Percentiles rank a stretch among this genome's conserved stretches.
Conservation (phyloP, 2,113 vertebrate species). For the Willisornis vidua region DNA sequence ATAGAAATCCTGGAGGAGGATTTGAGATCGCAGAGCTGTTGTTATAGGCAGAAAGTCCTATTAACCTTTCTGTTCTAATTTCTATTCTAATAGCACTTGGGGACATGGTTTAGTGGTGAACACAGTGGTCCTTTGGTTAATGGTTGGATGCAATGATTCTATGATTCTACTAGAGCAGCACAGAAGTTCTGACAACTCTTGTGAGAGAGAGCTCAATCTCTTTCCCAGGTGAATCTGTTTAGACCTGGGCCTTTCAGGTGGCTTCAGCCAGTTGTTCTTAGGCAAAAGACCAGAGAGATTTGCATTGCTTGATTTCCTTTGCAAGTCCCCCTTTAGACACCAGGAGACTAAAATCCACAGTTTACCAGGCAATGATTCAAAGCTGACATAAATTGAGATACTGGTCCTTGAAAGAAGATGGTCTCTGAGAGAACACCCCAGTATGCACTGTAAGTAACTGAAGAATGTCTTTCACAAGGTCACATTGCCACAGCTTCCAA, state of each 20-base stretch:
- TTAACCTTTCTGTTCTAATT: background rate
- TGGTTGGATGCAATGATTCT: fast-evolving
- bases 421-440: background rate
- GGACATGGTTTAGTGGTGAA: background rate
- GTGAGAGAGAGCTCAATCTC: background rate
- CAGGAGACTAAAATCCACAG: background rate
- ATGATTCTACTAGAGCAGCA: background rate
- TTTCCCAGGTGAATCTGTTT: background rate
- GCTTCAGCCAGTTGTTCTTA: background rate
- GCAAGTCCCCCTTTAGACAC: background rate
- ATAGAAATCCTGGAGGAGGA: background rate
- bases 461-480: background rate
- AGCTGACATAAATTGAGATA: background rate
- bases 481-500: background rate
- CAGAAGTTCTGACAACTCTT: background rate
- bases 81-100: background rate
- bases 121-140: background rate
- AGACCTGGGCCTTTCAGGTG: background rate
- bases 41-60: background rate
- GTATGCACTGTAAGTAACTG: background rate
- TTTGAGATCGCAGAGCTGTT: background rate
- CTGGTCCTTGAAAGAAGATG: background rate
- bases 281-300: background rate
- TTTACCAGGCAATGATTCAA: background rate
- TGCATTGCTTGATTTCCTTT: background rate